Evolutionary conservation across 2,797 vertebrate species (phyloP).

Genomic region (Pygocentrus nattereri): DNA sequence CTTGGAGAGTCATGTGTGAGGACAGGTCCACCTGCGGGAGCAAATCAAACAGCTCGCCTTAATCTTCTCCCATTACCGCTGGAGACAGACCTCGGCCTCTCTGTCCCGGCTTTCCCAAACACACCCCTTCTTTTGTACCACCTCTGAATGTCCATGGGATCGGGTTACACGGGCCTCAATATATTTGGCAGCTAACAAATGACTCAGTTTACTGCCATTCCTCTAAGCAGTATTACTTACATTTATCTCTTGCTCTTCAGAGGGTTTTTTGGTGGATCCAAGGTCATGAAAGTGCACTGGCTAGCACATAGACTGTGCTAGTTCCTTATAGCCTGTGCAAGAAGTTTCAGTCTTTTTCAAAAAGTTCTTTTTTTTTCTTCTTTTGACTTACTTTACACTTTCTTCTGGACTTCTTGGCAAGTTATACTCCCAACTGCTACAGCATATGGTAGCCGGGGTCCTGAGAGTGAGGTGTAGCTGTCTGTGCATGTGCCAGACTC

Average conservation of each 20-base stretch:
- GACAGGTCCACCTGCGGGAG: constrained; percentile 16
- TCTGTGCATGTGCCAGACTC: constrained; percentile 79
- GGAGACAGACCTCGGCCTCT: neutral
- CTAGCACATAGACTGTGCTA: neutral
- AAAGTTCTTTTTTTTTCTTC: neutral
- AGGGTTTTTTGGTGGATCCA: neutral
- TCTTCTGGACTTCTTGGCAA: constrained; percentile 56
- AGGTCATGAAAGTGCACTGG: constrained; percentile 10
- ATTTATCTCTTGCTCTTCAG: constrained; percentile 31
- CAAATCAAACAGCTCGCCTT: constrained; percentile 20
- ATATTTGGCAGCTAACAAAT: constrained; percentile 52
- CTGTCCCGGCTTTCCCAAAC: constrained; percentile 29
- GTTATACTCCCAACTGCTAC: constrained; percentile 64
- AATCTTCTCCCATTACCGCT: constrained; percentile 19
- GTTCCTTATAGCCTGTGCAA: neutral
- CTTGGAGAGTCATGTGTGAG: neutral
- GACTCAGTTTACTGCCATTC: constrained; percentile 23
- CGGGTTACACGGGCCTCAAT: constrained; percentile 47
- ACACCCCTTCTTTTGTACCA: constrained; percentile 49
- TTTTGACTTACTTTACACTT: constrained; percentile 22
- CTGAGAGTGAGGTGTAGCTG: constrained; percentile 80
- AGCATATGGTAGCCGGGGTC: constrained; percentile 83
- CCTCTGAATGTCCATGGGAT: constrained; percentile 47
- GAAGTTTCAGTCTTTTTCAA: neutral
- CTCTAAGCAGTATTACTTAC: constrained; percentile 19